A percentile compares a stretch with the other conserved stretches of the same genome.
Conservation (phyloP, 2,888 invertebrate genomes). For the Chalcis sispes region DNA sequence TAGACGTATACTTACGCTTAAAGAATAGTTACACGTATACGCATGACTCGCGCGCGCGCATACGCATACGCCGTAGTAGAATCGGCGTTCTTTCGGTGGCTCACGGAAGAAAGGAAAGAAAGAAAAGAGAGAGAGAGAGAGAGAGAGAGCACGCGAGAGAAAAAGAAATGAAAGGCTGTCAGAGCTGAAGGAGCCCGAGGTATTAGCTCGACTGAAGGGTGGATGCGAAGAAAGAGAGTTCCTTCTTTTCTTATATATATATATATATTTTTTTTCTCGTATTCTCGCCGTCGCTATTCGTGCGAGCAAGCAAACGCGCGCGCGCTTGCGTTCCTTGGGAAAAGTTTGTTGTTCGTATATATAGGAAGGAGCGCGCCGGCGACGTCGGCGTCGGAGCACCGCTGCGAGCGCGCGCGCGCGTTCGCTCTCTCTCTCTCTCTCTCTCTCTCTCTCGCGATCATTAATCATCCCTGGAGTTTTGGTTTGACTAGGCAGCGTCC, state of each 20-base stretch:
- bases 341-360: conserved; percentile 82
- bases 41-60: not conserved
- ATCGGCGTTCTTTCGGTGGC: conserved; percentile 8
- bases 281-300: conserved; percentile 59
- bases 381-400: conserved; percentile 46
- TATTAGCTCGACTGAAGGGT: conserved; percentile 75
- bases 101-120: conserved; percentile 31
- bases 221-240: conserved; percentile 75
- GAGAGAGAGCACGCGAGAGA: conserved; percentile 57
- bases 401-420: conserved; percentile 57
- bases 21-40: not conserved
- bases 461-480: conserved; percentile 79
- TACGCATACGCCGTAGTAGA: conserved; percentile 7
- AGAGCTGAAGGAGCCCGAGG: conserved; percentile 68
- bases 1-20: not conserved
- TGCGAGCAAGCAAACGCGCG: conserved; percentile 61
- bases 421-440: too few relatives aligned
- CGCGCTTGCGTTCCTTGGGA: conserved; percentile 77
- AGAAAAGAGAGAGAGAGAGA: conserved; percentile 48
- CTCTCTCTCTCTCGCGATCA: conserved; percentile 77
- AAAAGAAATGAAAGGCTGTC: conserved; percentile 73
- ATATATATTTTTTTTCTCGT: conserved; percentile 69
- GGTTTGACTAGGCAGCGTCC: conserved; percentile 70
- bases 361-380: too few relatives aligned
- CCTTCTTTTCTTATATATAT: conserved; percentile 74